Evolutionary conservation across 2,113 vertebrate species (phyloP).

Genomic region (Peucedramus taeniatus): DNA sequence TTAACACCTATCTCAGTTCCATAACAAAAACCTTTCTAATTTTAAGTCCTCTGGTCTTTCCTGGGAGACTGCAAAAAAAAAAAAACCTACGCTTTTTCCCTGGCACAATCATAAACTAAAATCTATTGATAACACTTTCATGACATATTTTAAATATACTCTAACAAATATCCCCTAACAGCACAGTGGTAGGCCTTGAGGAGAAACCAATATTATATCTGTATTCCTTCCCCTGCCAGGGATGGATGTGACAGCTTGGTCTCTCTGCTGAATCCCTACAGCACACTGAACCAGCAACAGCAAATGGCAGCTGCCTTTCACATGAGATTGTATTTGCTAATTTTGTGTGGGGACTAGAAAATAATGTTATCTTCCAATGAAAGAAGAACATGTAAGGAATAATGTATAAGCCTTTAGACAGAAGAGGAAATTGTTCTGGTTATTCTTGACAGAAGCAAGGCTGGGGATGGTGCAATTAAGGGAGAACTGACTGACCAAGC

Average conservation of each 20-base stretch:
- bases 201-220: background rate
- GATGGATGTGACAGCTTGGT: background rate
- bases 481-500: background rate
- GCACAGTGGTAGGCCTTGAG: background rate
- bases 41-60: background rate
- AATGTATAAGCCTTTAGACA: background rate
- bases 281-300: background rate
- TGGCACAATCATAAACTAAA: background rate
- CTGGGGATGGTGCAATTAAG: background rate
- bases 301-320: background rate
- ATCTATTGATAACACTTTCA: background rate
- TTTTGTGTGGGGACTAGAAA: background rate
- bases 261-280: background rate
- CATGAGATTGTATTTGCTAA: background rate
- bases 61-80: background rate
- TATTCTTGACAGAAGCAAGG: background rate
- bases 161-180: background rate
- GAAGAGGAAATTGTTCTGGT: background rate
- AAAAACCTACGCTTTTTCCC: rapidly evolving
- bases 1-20: background rate
- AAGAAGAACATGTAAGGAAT: background rate
- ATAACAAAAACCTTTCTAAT: background rate
- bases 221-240: background rate
- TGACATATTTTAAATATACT: background rate
- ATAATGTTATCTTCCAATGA: background rate